A percentile compares a stretch with the other conserved stretches of the same genome.
phyloP scores from a whole-genome alignment of 2,888 invertebrate genomes.

The Gastrophysa polygoni region DNA sequence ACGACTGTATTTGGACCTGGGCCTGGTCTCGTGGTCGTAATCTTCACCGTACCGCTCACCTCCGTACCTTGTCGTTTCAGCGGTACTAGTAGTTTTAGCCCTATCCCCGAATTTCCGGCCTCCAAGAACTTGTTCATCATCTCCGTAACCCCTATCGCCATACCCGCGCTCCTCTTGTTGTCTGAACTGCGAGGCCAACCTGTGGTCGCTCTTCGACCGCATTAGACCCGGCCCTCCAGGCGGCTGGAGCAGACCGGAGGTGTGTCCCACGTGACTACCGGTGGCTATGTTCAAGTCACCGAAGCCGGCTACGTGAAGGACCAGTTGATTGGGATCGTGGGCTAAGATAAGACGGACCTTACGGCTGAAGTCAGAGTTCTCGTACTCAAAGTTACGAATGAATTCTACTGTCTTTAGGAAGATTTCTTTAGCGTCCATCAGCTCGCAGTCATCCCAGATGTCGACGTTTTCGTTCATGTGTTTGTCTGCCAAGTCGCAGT shows the following conservation, averaged over 20 bases:
- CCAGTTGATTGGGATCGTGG: slow-evolving; percentile 90
- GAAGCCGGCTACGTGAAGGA: slow-evolving; percentile 84
- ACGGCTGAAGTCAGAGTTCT: slow-evolving; percentile 86
- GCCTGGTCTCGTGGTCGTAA: slow-evolving; percentile 68
- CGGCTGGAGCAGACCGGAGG: slow-evolving; percentile 62
- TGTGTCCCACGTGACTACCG: slow-evolving; percentile 59
- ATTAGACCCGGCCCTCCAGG: slow-evolving; percentile 78
- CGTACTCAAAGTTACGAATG: slow-evolving; percentile 92
- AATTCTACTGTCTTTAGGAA: slow-evolving; percentile 96
- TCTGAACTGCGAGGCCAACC: slow-evolving; percentile 85
- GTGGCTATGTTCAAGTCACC: slow-evolving; percentile 86
- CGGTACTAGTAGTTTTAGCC: slow-evolving; percentile 44
- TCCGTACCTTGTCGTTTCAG: slow-evolving; percentile 46
- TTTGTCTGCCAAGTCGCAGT: slow-evolving; percentile 95
- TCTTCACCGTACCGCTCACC: slow-evolving; percentile 65
- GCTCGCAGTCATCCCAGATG: slow-evolving; percentile 90
- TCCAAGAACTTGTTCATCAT: slow-evolving; percentile 70
- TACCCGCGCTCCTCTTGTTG: slow-evolving; percentile 71
- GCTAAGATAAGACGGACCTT: slow-evolving; percentile 86
- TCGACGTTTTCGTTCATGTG: slow-evolving; percentile 84
- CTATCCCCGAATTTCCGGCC: slow-evolving; percentile 82
- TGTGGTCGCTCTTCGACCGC: slow-evolving; percentile 92
- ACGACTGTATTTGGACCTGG: slow-evolving; percentile 71
- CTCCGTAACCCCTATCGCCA: slow-evolving; percentile 63
- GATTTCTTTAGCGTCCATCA: slow-evolving; percentile 95